phyloP scores from a whole-genome alignment of 2,113 vertebrate species.

The Excalfactoria chinensis region DNA sequence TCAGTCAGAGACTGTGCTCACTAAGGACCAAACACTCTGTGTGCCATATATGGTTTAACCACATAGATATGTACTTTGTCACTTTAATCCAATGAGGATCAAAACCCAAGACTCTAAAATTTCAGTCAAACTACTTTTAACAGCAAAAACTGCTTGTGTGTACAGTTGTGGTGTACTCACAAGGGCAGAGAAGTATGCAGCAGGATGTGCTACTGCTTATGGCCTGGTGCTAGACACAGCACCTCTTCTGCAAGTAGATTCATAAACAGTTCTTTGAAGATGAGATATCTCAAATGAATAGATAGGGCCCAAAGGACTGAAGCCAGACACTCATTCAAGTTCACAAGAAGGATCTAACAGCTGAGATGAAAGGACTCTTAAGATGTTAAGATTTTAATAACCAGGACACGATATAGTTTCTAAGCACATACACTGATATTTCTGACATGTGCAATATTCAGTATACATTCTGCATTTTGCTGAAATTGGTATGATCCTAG shows the following conservation, averaged over 20 bases:
- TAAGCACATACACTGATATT: neutral
- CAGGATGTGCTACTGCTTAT: neutral
- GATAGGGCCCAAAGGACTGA: neutral
- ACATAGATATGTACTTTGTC: neutral
- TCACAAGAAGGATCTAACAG: neutral
- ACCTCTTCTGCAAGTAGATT: neutral
- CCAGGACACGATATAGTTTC: neutral
- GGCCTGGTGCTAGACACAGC: neutral
- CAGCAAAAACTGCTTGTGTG: neutral
- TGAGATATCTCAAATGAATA: neutral
- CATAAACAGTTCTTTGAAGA: neutral
- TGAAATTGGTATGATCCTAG: neutral
- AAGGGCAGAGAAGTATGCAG: neutral
- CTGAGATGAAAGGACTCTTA: slow-evolving; percentile 1
- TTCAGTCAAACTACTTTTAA: neutral
- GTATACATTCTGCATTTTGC: neutral
- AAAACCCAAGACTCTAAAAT: neutral
- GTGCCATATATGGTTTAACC: neutral
- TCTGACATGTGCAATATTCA: neutral
- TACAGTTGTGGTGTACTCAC: neutral
- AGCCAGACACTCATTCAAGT: neutral
- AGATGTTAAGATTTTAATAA: slow-evolving; percentile 3
- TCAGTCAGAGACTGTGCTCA: neutral
- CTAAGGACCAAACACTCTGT: neutral
- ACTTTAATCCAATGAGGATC: neutral